Percentiles rank a stretch among this genome's conserved stretches.
phyloP scores from a whole-genome alignment of 2,113 vertebrate genomes.

The Phalacrocorax aristotelis region DNA sequence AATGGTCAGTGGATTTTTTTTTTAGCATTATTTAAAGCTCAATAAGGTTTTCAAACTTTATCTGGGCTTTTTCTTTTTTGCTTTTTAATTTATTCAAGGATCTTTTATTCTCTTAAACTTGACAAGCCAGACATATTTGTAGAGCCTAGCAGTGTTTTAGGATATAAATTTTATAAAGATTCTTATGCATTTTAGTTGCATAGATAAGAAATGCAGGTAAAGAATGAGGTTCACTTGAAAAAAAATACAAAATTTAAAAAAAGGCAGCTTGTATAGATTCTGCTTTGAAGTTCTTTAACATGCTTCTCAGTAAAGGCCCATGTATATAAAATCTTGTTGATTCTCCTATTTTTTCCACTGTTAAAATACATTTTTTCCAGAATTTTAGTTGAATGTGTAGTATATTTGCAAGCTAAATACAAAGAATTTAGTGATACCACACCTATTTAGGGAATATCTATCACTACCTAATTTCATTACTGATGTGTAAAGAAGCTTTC shows the following conservation, averaged over 20 bases:
- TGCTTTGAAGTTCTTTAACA: neutral
- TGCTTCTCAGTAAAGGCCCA: neutral
- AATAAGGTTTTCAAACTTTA: neutral
- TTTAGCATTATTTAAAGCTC: neutral
- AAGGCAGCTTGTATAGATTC: neutral
- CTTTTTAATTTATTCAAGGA: neutral
- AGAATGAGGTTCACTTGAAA: neutral
- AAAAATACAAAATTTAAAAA: neutral
- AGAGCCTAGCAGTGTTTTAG: neutral
- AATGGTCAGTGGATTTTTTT: neutral
- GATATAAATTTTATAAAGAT: neutral
- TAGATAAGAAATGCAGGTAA: neutral
- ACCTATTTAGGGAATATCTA: neutral
- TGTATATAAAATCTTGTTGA: neutral
- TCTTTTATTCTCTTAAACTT: neutral
- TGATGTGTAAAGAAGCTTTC: neutral
- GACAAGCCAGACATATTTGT: neutral
- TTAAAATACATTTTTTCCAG: neutral
- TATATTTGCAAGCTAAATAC: neutral
- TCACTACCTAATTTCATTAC: neutral
- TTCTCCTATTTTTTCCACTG: neutral
- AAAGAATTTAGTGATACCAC: neutral
- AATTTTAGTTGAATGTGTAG: neutral
- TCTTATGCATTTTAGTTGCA: neutral
- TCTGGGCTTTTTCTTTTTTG: neutral